Percentiles rank a stretch among this genome's conserved stretches.
These are phyloP conservation scores for Frankliniella fusca DNA, from an alignment of 2,888 invertebrate species.

Conservation along the genomic window DNA sequence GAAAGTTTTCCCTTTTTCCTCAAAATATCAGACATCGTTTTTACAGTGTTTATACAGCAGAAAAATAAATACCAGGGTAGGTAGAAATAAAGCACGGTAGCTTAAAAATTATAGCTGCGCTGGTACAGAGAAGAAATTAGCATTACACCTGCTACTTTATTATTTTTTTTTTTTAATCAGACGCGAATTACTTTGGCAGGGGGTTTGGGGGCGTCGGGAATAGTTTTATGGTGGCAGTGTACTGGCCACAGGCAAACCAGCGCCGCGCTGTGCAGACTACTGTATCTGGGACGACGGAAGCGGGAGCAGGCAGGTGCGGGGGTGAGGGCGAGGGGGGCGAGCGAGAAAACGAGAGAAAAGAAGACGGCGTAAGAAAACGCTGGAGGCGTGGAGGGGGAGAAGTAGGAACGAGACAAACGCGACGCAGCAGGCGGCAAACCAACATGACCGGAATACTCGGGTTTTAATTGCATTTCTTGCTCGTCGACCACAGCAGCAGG, in stretches of 20 bases:
- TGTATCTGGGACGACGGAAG: neutral
- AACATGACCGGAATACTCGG: slow-evolving; percentile 21
- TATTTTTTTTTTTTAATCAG: no score
- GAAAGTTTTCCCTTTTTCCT: no score
- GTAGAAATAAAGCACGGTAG: no score
- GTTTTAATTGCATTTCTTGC: slow-evolving; percentile 21
- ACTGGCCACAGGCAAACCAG: neutral
- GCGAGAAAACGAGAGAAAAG: neutral
- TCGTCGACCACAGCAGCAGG: neutral
- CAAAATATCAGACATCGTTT: no score
- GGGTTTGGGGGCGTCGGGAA: no score
- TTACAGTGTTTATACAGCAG: no score
- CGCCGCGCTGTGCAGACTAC: neutral
- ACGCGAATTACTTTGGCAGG: no score
- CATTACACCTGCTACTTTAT: no score
- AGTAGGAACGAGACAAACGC: neutral
- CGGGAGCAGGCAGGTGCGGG: neutral
- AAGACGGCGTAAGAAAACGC: neutral
- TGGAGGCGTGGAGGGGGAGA: neutral
- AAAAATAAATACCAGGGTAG: no score
- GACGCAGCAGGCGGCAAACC: neutral
- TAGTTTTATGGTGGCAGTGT: no score
- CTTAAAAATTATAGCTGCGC: no score
- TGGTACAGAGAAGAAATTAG: no score
- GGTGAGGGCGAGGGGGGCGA: neutral